A percentile compares a stretch with the other conserved stretches of the same genome.
Evolutionary conservation across 2,888 invertebrate species (phyloP).

Genomic region (Crossocerus cetratus): DNA sequence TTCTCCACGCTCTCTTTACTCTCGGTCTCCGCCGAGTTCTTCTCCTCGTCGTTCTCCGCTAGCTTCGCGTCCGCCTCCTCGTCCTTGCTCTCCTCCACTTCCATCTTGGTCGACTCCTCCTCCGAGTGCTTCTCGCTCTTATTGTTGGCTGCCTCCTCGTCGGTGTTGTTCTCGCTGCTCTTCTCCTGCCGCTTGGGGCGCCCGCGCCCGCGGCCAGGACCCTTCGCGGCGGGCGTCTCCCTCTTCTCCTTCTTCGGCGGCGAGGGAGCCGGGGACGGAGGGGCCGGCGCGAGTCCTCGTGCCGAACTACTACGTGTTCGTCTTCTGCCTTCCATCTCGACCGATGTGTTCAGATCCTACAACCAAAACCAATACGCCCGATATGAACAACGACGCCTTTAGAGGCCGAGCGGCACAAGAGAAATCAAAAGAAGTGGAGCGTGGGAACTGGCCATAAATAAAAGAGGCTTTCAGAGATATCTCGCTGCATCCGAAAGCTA

Average conservation of each 20-base stretch:
- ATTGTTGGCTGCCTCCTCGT: constrained; percentile 70
- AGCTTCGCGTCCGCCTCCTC: constrained; percentile 63
- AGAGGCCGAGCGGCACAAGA: too few species aligned
- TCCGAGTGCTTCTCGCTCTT: constrained; percentile 70
- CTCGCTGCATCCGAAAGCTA: too few species aligned
- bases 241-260: constrained; percentile 79
- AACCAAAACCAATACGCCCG: not conserved
- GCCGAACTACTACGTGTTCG: constrained; percentile 80
- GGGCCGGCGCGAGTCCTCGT: constrained; percentile 76
- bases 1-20: constrained; percentile 60
- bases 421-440: too few species aligned
- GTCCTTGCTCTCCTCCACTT: constrained; percentile 68
- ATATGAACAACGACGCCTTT: too few species aligned
- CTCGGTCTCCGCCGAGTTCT: constrained; percentile 62
- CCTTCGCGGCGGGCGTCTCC: constrained; percentile 67
- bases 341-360: constrained; percentile 77
- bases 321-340: constrained; percentile 79
- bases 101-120: constrained; percentile 72
- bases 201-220: constrained; percentile 74
- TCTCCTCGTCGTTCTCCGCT: constrained; percentile 56
- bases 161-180: constrained; percentile 70
- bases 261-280: constrained; percentile 79
- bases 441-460: too few species aligned
- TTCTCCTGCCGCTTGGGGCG: constrained; percentile 74
- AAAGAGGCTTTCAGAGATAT: too few species aligned